Evolutionary conservation across 2,113 vertebrate species (phyloP).

Genomic region (Planiliza haematocheilus): DNA sequence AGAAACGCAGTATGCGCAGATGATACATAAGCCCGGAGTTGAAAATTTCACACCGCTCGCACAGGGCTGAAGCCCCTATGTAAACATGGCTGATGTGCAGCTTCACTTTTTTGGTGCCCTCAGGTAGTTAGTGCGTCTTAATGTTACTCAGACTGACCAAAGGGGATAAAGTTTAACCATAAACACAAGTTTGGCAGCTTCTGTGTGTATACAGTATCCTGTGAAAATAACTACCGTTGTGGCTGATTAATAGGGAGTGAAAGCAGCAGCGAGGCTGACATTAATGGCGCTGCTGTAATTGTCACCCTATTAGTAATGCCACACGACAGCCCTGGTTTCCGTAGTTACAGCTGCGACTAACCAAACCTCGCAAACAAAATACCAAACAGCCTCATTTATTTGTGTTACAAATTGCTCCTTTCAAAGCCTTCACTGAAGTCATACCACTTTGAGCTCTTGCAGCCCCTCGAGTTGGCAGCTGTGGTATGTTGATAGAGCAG

Average conservation of each 20-base stretch:
- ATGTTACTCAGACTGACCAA: conserved; percentile 63
- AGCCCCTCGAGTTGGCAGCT: conserved; percentile 67
- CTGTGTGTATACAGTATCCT: conserved; percentile 71
- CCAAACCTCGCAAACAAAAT: conserved; percentile 80
- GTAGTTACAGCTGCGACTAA: conserved; percentile 77
- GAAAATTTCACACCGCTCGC: conserved; percentile 43
- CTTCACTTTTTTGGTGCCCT: conserved; percentile 26
- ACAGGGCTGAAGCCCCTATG: conserved; percentile 38
- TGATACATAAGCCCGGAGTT: conserved; percentile 37
- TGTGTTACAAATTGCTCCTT: conserved; percentile 82
- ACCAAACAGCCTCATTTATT: conserved; percentile 82
- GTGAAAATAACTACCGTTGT: conserved; percentile 77
- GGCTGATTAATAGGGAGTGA: conserved; percentile 78
- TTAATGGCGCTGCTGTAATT: conserved; percentile 81
- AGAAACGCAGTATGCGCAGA: conserved; percentile 39
- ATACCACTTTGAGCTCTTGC: conserved; percentile 64
- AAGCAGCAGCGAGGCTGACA: conserved; percentile 74
- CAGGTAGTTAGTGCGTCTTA: conserved; percentile 54
- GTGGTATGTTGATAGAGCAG: conserved; percentile 66
- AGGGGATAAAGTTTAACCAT: conserved; percentile 73
- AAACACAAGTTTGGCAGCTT: conserved; percentile 78
- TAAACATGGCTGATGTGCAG: conserved; percentile 46
- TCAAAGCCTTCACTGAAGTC: conserved; percentile 77
- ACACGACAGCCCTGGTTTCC: conserved; percentile 79
- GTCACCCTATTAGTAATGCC: conserved; percentile 85